Base-by-base conservation (phyloP, 2,113 vertebrate genomes). In the Chaenogobius annularis region DNA sequence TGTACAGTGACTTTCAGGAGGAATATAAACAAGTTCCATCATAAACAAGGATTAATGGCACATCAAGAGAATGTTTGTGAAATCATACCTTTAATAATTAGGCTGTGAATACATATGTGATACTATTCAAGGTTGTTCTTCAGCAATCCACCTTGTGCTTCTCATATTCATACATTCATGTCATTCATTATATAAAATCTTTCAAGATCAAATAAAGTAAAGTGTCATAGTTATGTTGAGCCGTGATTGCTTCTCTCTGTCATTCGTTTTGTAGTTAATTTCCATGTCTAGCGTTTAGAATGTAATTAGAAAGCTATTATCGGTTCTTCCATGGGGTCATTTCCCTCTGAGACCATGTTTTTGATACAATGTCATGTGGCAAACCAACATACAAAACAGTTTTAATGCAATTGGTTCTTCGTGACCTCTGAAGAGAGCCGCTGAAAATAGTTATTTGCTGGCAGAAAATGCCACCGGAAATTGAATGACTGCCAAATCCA, bases 1-100 rank as follows among this genome's bases (percentile, higher is more conserved):
- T 50, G 61, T 69, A 14, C 58, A 47, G 58, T 54, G 69, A 47
- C 68, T 70, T 87, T 78, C 70, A n/a, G 8, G 9, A 47, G 61
- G 43, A 72, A 31, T 37, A 68, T 6, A 65, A 68, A 66, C 66
- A 69, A 54, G 15, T n/a, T 17, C n/a, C 3, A 2, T 73, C 20
- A 59, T 55, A 17, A 31, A 66, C 13, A 77, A 40, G 5, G 50
- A n/a, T 58, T 40, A 17, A 7, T 19, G 47, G 44, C 5, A 50
- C 5, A 50, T 50, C 15, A 14, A 50, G 15, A 19, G 15, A 50
- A 50, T 50, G 15, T 19, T 19, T 50, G 37, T 9, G 8, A 40
- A 40, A 3, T 40, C 5, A 40, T 40, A 40, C 37, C 26, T 31
- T 31, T 31, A 4, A 40, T 40, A 40, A 40, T 40, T 7, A 40